Evolutionary conservation across 2,797 vertebrate genomes (phyloP).

Genomic region (Tauraco hartlaubi): DNA sequence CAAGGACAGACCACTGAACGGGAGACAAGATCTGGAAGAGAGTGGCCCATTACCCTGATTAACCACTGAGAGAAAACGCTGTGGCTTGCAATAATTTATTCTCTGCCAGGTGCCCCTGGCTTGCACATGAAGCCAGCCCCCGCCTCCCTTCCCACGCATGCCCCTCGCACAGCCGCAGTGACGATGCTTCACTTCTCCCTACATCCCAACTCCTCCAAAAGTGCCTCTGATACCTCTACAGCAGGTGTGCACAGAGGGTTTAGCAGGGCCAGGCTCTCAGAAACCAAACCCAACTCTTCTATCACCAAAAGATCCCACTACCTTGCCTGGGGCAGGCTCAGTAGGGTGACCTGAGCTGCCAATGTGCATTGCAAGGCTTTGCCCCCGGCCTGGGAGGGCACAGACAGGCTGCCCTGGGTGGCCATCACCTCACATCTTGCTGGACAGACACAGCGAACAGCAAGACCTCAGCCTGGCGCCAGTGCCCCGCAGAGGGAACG

Average conservation of each 20-base stretch:
- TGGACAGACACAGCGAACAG: rapidly evolving
- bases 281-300: background rate
- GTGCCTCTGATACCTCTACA: background rate
- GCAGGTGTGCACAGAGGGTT: too few species aligned
- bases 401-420: rapidly evolving
- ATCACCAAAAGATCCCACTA: background rate
- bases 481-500: rapidly evolving
- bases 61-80: background rate
- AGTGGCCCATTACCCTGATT: background rate
- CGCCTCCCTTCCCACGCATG: rapidly evolving
- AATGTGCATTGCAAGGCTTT: rapidly evolving
- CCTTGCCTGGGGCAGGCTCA: background rate
- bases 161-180: rapidly evolving
- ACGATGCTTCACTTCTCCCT: background rate
- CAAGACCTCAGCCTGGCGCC: rapidly evolving
- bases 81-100: background rate
- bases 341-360: background rate
- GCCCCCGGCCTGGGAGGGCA: background rate
- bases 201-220: background rate
- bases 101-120: background rate
- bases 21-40: background rate
- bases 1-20: background rate
- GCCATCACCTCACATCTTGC: rapidly evolving
- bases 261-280: background rate
- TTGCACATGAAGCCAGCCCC: background rate